Conservation (phyloP, 1,140 invertebrate genomes). For the Leptinotarsa undecemlineata region DNA sequence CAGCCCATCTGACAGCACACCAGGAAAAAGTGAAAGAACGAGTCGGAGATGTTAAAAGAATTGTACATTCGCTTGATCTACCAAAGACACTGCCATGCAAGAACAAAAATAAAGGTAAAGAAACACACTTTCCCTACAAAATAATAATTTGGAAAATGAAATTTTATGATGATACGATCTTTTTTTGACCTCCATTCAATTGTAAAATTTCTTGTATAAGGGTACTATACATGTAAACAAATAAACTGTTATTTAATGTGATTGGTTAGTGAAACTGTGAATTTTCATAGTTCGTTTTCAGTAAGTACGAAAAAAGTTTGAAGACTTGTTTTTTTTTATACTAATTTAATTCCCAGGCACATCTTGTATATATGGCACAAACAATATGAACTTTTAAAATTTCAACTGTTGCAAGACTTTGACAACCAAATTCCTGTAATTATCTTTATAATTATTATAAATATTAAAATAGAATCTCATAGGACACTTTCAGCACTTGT, state of each 20-base stretch:
- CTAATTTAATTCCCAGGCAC: not conserved
- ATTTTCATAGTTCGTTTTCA: not conserved
- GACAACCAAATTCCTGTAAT: too few species aligned
- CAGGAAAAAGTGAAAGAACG: conserved; percentile 86
- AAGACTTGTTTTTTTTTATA: not conserved
- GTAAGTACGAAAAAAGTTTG: not conserved
- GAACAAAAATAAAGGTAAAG: conserved; percentile 74
- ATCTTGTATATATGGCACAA: not conserved
- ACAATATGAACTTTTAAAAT: not conserved
- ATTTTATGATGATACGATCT: too few species aligned
- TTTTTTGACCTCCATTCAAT: too few species aligned
- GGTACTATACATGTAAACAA: not conserved
- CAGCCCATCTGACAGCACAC: conserved; percentile 89
- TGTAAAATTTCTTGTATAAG: too few species aligned
- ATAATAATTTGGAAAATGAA: too few species aligned
- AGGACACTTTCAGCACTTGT: too few species aligned
- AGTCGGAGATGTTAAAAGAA: conserved; percentile 84
- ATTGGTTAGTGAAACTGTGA: conserved; percentile 7
- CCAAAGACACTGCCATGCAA: conserved; percentile 78
- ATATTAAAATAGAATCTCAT: too few species aligned
- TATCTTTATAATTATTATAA: too few species aligned
- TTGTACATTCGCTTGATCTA: conserved; percentile 81
- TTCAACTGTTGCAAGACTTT: not conserved
- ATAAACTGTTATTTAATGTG: not conserved
- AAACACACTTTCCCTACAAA: too few species aligned